Evolutionary conservation across 2,888 invertebrate genomes (phyloP).

Genomic region (Odontothrips loti): DNA sequence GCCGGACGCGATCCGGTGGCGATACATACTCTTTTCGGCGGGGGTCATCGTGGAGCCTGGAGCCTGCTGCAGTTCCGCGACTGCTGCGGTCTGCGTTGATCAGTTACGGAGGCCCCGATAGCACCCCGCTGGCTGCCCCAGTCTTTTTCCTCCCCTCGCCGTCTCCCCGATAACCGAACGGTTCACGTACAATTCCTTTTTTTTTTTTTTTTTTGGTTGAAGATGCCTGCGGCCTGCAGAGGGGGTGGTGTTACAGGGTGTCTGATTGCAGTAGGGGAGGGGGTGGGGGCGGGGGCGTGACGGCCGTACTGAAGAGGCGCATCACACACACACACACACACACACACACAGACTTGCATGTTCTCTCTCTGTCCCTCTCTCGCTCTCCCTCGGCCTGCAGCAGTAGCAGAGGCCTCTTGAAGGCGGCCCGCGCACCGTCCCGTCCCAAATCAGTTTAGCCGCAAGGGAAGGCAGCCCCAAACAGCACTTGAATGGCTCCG

Average conservation of each 20-base stretch:
- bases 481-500: conserved; percentile 11
- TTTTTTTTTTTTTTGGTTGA: neutral
- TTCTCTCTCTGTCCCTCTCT: neutral
- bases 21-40: too few species aligned
- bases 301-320: too few species aligned
- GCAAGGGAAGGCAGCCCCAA: neutral
- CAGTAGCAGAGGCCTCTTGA: neutral
- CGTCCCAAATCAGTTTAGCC: conserved; percentile 12
- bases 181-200: neutral
- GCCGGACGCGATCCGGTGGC: too few species aligned
- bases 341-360: too few species aligned
- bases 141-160: neutral
- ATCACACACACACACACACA: too few species aligned
- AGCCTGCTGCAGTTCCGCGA: too few species aligned
- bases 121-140: too few species aligned
- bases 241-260: neutral
- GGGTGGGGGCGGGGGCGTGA: neutral
- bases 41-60: too few species aligned
- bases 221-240: neutral
- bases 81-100: too few species aligned
- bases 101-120: too few species aligned
- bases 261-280: neutral
- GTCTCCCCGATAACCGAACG: neutral
- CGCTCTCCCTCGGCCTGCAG: neutral
- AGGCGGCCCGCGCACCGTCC: neutral